Base-by-base conservation (phyloP, 2,113 vertebrate genomes). In the Rattus rattus region DNA sequence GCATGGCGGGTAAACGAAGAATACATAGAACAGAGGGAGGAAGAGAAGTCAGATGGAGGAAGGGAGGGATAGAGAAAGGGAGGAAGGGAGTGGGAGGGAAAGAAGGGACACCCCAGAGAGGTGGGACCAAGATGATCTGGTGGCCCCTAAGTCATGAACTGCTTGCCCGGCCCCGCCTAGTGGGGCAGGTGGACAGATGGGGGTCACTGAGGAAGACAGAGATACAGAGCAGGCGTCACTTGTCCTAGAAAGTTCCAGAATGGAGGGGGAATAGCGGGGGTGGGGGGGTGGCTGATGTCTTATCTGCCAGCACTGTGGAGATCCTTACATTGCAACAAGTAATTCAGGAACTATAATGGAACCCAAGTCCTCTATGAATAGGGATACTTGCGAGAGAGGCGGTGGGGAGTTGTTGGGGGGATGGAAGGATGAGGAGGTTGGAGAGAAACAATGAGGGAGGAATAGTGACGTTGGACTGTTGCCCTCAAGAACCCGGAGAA, bases 1-100 rank as follows among this genome's bases (percentile, higher is more conserved):
- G 0, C 0, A 6, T 28, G 24, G 81, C 43, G 81, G 81, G 13
- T 28, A 2, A 43, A 49, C 1, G 3, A 20, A 72, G 70, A 4
- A 17, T 33, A 1, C 1, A 69, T 36, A 43, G 75, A 43, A 52
- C 0, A 0, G 30, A 17, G 14, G 26, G 7, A 47, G 59, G 39
- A 47, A 28, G 59, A 43, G 56, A 39, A 39, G 13, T 22, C 0
- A 2, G 12, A 70, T 14, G 39, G 16, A 14, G n/a, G 47, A 14
- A 24, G 20, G 5, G 36, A 65, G 14, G n/a, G 0, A 30, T 10
- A 2, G 63, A 1, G 4, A 65, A 39, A 16, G 20, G 26, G 72
- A 26, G 1, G 26, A 89, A 33, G 36, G 20, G 33, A n/a, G 43
- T 33, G 22, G 7, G 61, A 67, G 28, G 8, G 0, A 36, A 7